Percentiles rank a stretch among this genome's conserved stretches.
phyloP scores from a whole-genome alignment of 2,888 invertebrate species.

The Bimastos eiseni region DNA sequence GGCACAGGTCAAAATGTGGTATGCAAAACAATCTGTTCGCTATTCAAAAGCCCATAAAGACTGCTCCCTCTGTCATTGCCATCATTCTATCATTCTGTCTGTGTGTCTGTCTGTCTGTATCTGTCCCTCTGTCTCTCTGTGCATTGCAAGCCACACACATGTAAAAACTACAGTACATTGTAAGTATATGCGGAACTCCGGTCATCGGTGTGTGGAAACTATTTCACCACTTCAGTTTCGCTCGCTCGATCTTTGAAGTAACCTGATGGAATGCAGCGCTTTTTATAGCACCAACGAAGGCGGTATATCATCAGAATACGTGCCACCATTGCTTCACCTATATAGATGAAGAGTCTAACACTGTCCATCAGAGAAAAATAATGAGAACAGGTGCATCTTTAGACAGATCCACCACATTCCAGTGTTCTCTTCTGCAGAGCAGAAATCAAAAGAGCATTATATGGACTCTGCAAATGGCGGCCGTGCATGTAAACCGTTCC shows the following conservation, averaged over 20 bases:
- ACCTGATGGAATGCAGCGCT: neutral
- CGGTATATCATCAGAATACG: neutral
- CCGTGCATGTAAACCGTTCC: neutral
- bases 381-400: neutral
- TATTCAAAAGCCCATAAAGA: neutral
- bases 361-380: neutral
- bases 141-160: neutral
- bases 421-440: neutral
- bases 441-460: neutral
- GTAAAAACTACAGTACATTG: neutral
- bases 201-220: neutral
- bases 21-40: neutral
- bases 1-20: neutral
- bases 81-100: neutral
- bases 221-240: neutral
- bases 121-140: neutral
- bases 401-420: neutral
- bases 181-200: neutral
- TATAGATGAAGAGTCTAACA: no score
- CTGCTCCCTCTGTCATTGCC: neutral
- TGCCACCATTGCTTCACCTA: neutral
- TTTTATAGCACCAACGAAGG: neutral
- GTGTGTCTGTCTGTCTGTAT: neutral
- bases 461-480: neutral
- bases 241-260: neutral